Evolutionary conservation across 2,113 vertebrate genomes (phyloP), one percentile per base, ranked within the genome.

Genomic region (Accipiter cooperii): DNA sequence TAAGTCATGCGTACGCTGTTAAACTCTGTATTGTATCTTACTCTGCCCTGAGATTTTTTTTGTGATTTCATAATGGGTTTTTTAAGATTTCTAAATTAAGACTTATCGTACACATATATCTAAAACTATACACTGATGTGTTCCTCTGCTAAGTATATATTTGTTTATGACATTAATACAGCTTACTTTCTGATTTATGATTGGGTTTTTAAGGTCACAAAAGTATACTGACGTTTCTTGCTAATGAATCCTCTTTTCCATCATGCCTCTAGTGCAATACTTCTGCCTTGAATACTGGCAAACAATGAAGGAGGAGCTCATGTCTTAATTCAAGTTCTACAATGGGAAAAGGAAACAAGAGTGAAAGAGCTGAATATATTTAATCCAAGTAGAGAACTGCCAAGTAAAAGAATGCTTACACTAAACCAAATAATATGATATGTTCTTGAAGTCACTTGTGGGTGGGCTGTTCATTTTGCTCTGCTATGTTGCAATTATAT

Each of bases 301-400:
- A 93, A 54, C 33, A 80, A 14, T 13, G 63, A 79, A 87, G 61
- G 18, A 91, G 54, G 5, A 92, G 16, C 5, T 65, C 70, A 84
- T 83, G 60, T 70, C 89, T 97, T 93, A 86, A 96, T 80, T 95
- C 31, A 94, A 88, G 16, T 84, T 70, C 63, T 93, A 63, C 54
- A 70, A 6, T 42, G 9, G 46, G 70, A 90, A 73, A 90, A 73
- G 44, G 36, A 87, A 81, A 79, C 29, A 60, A 70, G 78, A 95
- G 17, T 74, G 61, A 85, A 73, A 95, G 9, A 90, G 46, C 33
- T 93, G 78, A 86, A 91, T 46, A 49, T 34, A 54, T 92, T 92
- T 87, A 91, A 88, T 63, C 29, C 70, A 65, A 64, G 20, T 29
- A 38, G 24, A 47, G 76, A 93, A 57, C 8, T 92, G n/a, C 38